These are phyloP conservation scores for Epinephelus lanceolatus DNA, from an alignment of 2,113 vertebrate genomes.

Conservation along the genomic window DNA sequence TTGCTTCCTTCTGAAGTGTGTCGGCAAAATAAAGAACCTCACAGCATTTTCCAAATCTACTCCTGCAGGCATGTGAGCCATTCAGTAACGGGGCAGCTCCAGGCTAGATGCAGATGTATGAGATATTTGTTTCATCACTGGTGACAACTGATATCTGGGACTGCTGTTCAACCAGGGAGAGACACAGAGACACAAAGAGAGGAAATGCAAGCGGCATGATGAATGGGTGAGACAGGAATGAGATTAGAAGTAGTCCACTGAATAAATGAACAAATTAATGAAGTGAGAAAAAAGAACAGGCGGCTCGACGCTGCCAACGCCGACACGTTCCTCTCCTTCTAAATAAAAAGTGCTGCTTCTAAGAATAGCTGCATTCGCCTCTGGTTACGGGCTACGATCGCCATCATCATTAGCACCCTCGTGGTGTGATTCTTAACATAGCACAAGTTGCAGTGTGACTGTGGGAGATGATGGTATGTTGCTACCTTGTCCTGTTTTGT, in stretches of 20 bases:
- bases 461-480: slow-evolving; percentile 33
- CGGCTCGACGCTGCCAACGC: slow-evolving; percentile 44
- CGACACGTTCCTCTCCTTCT: slow-evolving; percentile 53
- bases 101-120: not conserved
- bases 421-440: slow-evolving; percentile 59
- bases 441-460: slow-evolving; percentile 48
- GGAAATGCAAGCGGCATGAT: slow-evolving; percentile 55
- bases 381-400: slow-evolving; percentile 53
- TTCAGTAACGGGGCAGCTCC: not conserved
- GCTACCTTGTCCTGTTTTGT: slow-evolving; percentile 32
- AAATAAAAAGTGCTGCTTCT: slow-evolving; percentile 69
- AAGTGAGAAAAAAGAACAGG: slow-evolving; percentile 68
- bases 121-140: slow-evolving; percentile 30
- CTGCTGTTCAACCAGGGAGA: slow-evolving; percentile 23
- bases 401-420: slow-evolving; percentile 73
- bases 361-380: slow-evolving; percentile 71
- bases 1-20: not conserved
- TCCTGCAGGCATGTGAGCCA: slow-evolving; percentile 6
- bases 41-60: slow-evolving; percentile 17
- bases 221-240: slow-evolving; percentile 67
- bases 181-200: slow-evolving; percentile 2
- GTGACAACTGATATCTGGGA: slow-evolving; percentile 23
- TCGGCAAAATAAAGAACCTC: slow-evolving; percentile 15
- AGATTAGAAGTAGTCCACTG: slow-evolving; percentile 69
- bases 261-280: slow-evolving; percentile 79